These are phyloP conservation scores for Pavo muticus DNA, from an alignment of 2,113 vertebrate species.

Conservation along the genomic window DNA sequence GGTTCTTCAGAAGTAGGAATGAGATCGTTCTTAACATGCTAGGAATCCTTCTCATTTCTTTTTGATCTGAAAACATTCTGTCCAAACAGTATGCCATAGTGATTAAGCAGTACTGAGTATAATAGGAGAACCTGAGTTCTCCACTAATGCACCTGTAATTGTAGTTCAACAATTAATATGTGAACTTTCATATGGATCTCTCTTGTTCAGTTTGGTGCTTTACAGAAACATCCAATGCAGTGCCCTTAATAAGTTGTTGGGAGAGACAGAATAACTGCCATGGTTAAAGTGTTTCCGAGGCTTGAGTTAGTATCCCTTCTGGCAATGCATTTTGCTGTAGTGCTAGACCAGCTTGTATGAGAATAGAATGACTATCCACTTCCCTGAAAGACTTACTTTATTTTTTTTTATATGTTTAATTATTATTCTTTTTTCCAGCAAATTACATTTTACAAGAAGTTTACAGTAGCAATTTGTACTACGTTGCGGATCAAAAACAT, in stretches of 20 bases:
- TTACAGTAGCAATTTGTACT: neutral
- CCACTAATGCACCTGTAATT: neutral
- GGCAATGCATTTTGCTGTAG: neutral
- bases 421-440: neutral
- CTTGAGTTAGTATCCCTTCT: neutral
- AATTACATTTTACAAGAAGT: neutral
- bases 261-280: neutral
- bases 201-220: neutral
- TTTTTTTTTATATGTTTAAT: neutral
- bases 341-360: neutral
- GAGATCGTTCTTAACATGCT: neutral
- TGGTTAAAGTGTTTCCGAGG: neutral
- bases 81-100: neutral
- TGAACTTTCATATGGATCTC: neutral
- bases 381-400: neutral
- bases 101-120: neutral
- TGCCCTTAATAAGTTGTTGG: neutral
- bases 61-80: neutral
- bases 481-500: neutral
- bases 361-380: neutral
- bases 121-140: neutral
- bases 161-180: neutral
- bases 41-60: neutral
- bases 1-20: neutral
- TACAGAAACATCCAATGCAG: neutral